Evolutionary conservation across 92 coral and sea anemone species (phyloP), one percentile per base, ranked within the genome.

Genomic region (Zoanthus sociatus): DNA sequence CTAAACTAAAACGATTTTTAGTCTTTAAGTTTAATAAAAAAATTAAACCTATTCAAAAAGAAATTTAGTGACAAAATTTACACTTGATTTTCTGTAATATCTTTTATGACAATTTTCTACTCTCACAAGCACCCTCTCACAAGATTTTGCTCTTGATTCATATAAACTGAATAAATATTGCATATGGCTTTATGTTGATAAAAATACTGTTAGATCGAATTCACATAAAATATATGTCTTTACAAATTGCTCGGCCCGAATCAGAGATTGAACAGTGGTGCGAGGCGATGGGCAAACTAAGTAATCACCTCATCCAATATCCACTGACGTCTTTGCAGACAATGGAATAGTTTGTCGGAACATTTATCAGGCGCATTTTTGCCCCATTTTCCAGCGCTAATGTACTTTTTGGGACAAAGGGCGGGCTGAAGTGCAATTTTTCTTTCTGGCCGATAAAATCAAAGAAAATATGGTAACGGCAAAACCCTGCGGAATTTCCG

Each of bases 401-500:
- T 50, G 55, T 50, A 50, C 17, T 18, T 63, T 16, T n/a, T 7
- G 9, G n/a, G 16, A 63, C 3, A 0, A 2, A n/a, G 10, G 26
- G 69, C 69, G 69, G 69, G 0, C n/a, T 17, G 7, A 75, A 48
- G 14, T 17, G 21, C 21, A 21, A 10, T 68, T 31, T 13, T 71
- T 71, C 48, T 48, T 71, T 76, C 64, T 9, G 53, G 67, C 67
- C 64, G 44, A 55, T 16, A 55, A 77, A 75, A 77, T 32, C 46
- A 30, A 55, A 53, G 47, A 11, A 14, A 18, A 33, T 21, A 76
- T 26, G 61, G 75, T 45, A 45, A 66, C 44, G 63, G 58, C 66
- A 81, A 81, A 66, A 20, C 85, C 72, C 58, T 64, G 18, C 74
- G 85, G 85, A 13, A 81, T 66, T 81, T 66, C 75, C 75, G 75